Percentiles rank a stretch among this genome's conserved stretches.
Conservation (phyloP, 2,797 vertebrate species). For the Manis crassicaudata region DNA sequence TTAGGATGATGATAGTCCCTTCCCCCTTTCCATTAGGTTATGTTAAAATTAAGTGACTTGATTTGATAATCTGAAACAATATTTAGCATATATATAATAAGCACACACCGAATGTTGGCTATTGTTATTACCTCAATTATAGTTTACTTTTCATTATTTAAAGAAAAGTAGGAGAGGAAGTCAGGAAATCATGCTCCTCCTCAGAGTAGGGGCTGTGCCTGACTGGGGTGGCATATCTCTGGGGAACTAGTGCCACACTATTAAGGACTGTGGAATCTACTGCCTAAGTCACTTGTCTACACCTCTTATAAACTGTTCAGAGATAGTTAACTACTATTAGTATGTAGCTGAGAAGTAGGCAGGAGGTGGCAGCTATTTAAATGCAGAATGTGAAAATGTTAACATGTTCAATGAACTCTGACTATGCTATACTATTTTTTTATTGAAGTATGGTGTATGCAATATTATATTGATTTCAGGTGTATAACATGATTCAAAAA, state of each 20-base stretch:
- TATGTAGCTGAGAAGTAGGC: background rate
- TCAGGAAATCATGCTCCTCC: background rate
- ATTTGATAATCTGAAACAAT: background rate
- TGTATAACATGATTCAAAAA: too few relatives aligned
- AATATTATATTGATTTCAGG: too few relatives aligned
- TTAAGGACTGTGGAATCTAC: background rate
- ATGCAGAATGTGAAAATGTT: too few relatives aligned
- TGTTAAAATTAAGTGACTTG: background rate
- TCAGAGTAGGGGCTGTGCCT: background rate
- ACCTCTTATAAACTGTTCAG: background rate
- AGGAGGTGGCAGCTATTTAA: background rate
- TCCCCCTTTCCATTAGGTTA: background rate
- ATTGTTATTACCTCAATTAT: background rate
- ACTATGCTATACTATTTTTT: too few relatives aligned
- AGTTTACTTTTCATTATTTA: constrained; percentile 22
- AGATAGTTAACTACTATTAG: background rate
- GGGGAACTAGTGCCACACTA: background rate
- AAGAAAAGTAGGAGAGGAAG: background rate
- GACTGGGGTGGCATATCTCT: background rate
- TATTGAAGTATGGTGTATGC: too few relatives aligned
- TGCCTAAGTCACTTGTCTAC: background rate
- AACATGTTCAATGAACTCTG: too few relatives aligned
- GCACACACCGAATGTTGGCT: background rate
- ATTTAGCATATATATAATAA: background rate
- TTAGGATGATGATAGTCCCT: background rate